These are phyloP conservation scores for Homarus gammarus DNA, from an alignment of 2,888 invertebrate species.

Conservation along the genomic window DNA sequence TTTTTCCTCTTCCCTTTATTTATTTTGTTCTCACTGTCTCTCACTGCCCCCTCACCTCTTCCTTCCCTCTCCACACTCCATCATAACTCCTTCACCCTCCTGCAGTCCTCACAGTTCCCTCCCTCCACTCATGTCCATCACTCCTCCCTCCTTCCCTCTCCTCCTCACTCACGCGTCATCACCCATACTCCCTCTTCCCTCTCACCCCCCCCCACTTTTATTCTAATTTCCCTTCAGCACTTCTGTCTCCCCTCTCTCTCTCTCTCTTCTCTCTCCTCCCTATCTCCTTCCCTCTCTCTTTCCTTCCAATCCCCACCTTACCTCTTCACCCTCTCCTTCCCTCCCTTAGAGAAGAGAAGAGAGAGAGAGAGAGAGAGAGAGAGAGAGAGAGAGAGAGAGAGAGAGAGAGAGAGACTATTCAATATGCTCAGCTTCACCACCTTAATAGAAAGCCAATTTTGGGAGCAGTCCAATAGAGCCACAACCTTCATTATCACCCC, in stretches of 20 bases:
- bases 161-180: background rate
- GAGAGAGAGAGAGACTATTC: background rate
- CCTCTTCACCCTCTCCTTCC: no score
- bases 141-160: background rate
- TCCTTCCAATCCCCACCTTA: background rate
- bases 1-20: background rate
- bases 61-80: background rate
- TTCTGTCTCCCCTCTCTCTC: no score
- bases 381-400: background rate
- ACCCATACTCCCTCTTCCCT: background rate
- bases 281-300: background rate
- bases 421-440: background rate
- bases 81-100: background rate
- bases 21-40: background rate
- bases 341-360: background rate
- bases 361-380: background rate
- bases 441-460: constrained; percentile 17
- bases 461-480: background rate
- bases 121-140: background rate
- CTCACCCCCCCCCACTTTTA: background rate
- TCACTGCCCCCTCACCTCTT: constrained; percentile 4
- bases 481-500: background rate
- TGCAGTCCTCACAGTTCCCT: no score
- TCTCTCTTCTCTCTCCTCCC: background rate
- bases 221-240: background rate